Percentiles rank a stretch among this genome's conserved stretches.
Conservation (phyloP, 2,113 vertebrate genomes). For the Lagenorhynchus albirostris region DNA sequence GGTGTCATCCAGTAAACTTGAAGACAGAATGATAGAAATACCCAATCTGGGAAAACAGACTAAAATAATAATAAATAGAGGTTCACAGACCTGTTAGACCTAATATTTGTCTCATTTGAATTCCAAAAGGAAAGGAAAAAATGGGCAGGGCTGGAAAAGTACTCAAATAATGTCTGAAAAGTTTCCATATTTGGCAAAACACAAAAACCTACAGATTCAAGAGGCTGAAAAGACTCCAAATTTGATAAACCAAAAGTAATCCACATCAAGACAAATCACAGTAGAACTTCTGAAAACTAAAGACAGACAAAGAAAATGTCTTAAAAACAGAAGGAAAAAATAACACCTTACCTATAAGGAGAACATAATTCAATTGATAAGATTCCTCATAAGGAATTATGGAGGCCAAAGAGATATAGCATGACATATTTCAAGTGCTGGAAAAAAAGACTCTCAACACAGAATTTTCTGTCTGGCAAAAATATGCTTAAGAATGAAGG, state of each 20-base stretch:
- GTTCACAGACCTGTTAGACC: not conserved
- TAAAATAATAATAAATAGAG: not conserved
- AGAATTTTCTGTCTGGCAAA: not conserved
- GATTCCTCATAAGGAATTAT: not conserved
- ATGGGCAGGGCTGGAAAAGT: not conserved
- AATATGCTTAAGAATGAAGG: not conserved
- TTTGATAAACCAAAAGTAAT: not conserved
- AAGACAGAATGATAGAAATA: not conserved
- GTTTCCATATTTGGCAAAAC: not conserved
- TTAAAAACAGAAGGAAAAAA: not conserved
- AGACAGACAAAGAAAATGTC: not conserved
- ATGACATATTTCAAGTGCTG: not conserved
- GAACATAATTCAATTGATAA: not conserved
- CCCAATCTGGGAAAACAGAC: not conserved
- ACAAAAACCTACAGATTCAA: not conserved
- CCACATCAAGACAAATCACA: not conserved
- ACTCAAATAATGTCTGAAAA: not conserved
- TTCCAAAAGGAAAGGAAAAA: not conserved
- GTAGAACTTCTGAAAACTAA: not conserved
- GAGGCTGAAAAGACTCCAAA: not conserved
- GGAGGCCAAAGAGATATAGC: not conserved
- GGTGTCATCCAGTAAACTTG: not conserved
- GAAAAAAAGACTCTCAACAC: not conserved
- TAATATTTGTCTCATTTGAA: not conserved
- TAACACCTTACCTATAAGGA: not conserved